phyloP scores from a whole-genome alignment of 92 coral and sea anemone genomes.

The Phenganax subtilis region DNA sequence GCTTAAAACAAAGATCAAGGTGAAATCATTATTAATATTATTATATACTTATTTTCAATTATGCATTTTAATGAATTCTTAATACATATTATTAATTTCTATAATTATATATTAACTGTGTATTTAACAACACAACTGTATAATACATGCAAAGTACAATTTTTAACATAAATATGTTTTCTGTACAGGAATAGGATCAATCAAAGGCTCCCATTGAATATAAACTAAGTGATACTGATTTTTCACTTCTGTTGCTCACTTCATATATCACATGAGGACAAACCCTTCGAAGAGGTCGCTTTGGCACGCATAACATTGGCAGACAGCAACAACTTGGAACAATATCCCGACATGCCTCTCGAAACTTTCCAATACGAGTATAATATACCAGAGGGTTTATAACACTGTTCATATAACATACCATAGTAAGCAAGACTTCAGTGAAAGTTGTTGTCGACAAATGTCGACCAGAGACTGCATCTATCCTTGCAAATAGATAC shows the following conservation, averaged over 20 bases:
- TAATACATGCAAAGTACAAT: background rate
- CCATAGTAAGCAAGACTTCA: slow-evolving; percentile 59
- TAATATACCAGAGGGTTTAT: slow-evolving; percentile 89
- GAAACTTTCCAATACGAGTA: slow-evolving; percentile 77
- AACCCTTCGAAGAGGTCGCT: slow-evolving; percentile 87
- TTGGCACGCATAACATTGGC: slow-evolving; percentile 77
- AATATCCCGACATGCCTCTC: slow-evolving; percentile 90
- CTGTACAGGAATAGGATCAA: background rate
- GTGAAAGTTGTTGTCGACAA: slow-evolving; percentile 44
- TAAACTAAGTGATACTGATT: slow-evolving; percentile 43
- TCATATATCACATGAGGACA: slow-evolving; percentile 91
- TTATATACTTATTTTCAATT: background rate
- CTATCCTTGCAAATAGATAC: slow-evolving; percentile 57
- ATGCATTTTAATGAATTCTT: background rate
- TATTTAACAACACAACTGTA: too few species aligned
- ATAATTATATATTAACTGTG: background rate
- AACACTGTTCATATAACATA: slow-evolving; percentile 78
- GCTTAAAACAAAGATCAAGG: background rate
- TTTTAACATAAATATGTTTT: background rate
- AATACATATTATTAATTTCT: background rate
- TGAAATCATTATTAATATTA: too few species aligned
- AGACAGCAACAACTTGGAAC: slow-evolving; percentile 89
- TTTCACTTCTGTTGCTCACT: slow-evolving; percentile 67
- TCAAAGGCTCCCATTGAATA: slow-evolving; percentile 36
- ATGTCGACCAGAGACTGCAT: slow-evolving; percentile 53